A percentile compares a stretch with the other conserved stretches of the same genome.
phyloP scores from a whole-genome alignment of 2,888 invertebrate species.

The Amphimallon solstitiale region DNA sequence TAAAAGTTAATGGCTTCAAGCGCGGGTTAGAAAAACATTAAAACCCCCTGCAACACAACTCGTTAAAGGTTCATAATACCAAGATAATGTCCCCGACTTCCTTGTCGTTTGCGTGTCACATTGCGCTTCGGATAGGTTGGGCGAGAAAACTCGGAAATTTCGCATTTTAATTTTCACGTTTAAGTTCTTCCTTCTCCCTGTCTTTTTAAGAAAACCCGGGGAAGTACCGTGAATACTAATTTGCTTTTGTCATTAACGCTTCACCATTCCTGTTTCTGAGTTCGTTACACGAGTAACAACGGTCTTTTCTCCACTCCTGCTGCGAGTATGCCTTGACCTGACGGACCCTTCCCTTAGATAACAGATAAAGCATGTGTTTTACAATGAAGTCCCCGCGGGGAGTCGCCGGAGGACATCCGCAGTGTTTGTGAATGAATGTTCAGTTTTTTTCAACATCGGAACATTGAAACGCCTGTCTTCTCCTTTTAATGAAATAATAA shows the following conservation, averaged over 20 bases:
- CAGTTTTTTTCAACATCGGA: not conserved
- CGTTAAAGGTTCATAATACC: not conserved
- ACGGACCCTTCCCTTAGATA: not conserved
- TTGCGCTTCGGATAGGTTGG: not conserved
- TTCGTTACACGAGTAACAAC: conserved; percentile 20
- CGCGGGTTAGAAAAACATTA: not conserved
- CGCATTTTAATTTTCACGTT: conserved; percentile 30
- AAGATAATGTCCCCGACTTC: not conserved
- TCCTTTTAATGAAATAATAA: conserved; percentile 19
- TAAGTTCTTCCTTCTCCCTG: too few species aligned
- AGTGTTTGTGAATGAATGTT: conserved; percentile 12
- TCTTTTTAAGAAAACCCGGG: not conserved
- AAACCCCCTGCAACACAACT: not conserved
- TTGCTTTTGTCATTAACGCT: conserved; percentile 5
- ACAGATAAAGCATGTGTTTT: too few species aligned
- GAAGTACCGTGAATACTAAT: conserved; percentile 23
- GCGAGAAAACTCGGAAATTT: conserved; percentile 23
- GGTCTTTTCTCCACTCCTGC: not conserved
- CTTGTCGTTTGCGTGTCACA: not conserved
- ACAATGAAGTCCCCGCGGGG: too few species aligned
- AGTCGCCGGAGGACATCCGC: too few species aligned
- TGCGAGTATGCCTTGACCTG: not conserved
- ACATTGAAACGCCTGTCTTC: conserved; percentile 3
- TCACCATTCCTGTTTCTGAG: conserved; percentile 4
- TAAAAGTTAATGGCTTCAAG: not conserved